Conservation (phyloP, 2,113 vertebrate genomes). For the Apistogramma diplotaenia region DNA sequence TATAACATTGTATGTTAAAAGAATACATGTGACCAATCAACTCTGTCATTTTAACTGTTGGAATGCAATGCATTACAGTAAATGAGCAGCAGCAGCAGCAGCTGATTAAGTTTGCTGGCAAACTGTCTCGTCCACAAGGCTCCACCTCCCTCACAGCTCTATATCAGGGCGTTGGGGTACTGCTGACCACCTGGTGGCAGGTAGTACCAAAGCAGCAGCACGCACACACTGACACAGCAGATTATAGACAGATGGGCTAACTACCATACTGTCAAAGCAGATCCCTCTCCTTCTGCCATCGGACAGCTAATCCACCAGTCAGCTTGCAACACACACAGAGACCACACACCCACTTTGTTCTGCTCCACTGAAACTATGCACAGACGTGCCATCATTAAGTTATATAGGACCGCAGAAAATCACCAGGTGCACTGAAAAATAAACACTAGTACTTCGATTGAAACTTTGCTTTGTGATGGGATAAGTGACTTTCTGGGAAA, state of each 20-base stretch:
- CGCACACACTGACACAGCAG: constrained; percentile 50
- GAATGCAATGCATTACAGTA: neutral
- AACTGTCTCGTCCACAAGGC: neutral
- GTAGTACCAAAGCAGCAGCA: constrained; percentile 35
- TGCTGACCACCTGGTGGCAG: constrained; percentile 59
- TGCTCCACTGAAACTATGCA: constrained; percentile 13
- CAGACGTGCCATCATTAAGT: constrained; percentile 16
- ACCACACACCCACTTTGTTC: constrained; percentile 1
- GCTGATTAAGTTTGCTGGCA: constrained; percentile 23
- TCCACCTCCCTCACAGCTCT: constrained; percentile 12
- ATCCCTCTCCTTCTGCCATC: constrained; percentile 74
- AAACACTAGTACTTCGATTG: neutral
- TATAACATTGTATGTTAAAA: neutral
- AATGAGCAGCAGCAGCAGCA: constrained; percentile 19
- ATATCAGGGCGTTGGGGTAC: constrained; percentile 54
- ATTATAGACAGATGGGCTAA: constrained; percentile 81
- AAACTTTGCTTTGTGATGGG: neutral
- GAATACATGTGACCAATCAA: neutral
- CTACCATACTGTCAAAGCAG: constrained; percentile 72
- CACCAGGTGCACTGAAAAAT: neutral
- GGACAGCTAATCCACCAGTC: constrained; percentile 58
- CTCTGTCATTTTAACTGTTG: neutral
- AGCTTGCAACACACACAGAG: constrained; percentile 35
- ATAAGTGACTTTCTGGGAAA: neutral
- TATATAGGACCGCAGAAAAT: neutral